A percentile compares a stretch with the other conserved stretches of the same genome.
These are phyloP conservation scores for Noctua janthina DNA, from an alignment of 2,888 invertebrate species.

Conservation along the genomic window DNA sequence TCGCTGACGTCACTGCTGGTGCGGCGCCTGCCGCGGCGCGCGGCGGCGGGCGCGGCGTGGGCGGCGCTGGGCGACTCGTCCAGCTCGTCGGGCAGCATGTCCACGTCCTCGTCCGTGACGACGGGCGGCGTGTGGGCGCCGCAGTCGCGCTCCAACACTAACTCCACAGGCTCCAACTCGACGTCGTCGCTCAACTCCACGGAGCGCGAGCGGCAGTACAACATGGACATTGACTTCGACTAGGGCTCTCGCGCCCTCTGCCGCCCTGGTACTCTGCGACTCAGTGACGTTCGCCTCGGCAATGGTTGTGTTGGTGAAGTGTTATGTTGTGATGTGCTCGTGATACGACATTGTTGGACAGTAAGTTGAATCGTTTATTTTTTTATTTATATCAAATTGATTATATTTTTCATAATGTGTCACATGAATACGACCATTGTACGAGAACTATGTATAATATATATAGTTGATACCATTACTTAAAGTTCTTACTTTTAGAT, in stretches of 20 bases:
- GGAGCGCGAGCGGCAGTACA: conserved; percentile 79
- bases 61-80: conserved; percentile 52
- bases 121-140: conserved; percentile 49
- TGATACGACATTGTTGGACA: conserved; percentile 60
- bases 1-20: conserved; percentile 73
- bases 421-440: conserved; percentile 68
- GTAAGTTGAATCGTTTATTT: conserved; percentile 60
- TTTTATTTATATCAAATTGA: conserved; percentile 64
- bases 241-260: conserved; percentile 66
- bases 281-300: conserved; percentile 56
- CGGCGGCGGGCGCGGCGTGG: conserved; percentile 49
- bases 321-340: conserved; percentile 61
- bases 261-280: conserved; percentile 42
- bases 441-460: conserved; percentile 65
- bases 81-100: conserved; percentile 61
- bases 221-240: conserved; percentile 89
- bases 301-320: conserved; percentile 65
- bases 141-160: conserved; percentile 52
- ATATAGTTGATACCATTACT: conserved; percentile 62
- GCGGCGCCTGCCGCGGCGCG: conserved; percentile 66
- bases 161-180: conserved; percentile 59
- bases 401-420: conserved; percentile 57
- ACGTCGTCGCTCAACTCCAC: conserved; percentile 70
- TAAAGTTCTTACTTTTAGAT: conserved; percentile 66
- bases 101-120: conserved; percentile 54